Conservation (phyloP, 2,888 invertebrate genomes). For the Subacronicta megacephala region DNA sequence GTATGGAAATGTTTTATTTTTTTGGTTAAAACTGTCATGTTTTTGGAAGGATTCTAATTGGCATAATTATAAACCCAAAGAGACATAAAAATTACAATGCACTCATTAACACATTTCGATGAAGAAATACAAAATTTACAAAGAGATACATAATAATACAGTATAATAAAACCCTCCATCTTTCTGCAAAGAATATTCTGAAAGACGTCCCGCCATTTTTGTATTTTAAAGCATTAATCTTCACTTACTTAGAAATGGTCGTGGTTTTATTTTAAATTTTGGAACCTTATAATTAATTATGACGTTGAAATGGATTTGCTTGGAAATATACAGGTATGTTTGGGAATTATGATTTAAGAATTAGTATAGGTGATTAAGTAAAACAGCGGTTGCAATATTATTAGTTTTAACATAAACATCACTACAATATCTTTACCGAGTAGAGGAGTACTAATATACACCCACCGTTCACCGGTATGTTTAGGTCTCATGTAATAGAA, state of each 20-base stretch:
- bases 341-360: background rate
- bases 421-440: too few relatives aligned
- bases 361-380: too few relatives aligned
- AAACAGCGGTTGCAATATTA: too few relatives aligned
- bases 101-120: slow-evolving; percentile 7
- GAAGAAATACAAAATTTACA: slow-evolving; percentile 27
- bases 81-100: slow-evolving; percentile 8
- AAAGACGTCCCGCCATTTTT: slow-evolving; percentile 33
- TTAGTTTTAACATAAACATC: too few relatives aligned
- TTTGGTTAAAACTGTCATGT: too few relatives aligned
- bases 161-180: slow-evolving; percentile 21
- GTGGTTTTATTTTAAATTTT: slow-evolving; percentile 48
- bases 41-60: too few relatives aligned
- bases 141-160: slow-evolving; percentile 30
- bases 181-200: slow-evolving; percentile 25
- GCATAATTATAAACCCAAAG: slow-evolving; percentile 1
- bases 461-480: too few relatives aligned
- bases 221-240: slow-evolving; percentile 50
- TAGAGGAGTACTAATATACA: too few relatives aligned
- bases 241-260: slow-evolving; percentile 52
- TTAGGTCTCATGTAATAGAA: too few relatives aligned
- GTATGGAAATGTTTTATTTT: too few relatives aligned
- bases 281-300: slow-evolving; percentile 41
- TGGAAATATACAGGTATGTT: slow-evolving; percentile 7
- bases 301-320: slow-evolving; percentile 25